Evolutionary conservation across 1,140 invertebrate species (phyloP).

Genomic region (Aphaenogaster rudis): DNA sequence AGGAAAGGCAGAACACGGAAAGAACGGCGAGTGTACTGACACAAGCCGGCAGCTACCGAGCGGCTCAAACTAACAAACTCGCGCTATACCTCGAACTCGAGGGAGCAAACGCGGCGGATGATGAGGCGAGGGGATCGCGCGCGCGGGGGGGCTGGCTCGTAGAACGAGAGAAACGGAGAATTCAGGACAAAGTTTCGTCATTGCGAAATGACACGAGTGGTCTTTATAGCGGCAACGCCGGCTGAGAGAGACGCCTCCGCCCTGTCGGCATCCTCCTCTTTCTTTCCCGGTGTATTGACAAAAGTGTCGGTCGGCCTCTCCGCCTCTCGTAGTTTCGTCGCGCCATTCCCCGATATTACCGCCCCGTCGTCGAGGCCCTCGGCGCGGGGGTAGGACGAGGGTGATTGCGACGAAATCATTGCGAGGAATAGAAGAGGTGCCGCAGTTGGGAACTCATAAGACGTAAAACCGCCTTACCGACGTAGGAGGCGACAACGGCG

Average conservation of each 20-base stretch:
- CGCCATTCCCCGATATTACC: slow-evolving; percentile 86
- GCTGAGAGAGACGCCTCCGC: slow-evolving; percentile 75
- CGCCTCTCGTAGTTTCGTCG: slow-evolving; percentile 81
- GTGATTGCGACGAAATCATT: slow-evolving; percentile 87
- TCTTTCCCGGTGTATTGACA: slow-evolving; percentile 84
- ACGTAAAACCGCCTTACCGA: slow-evolving; percentile 82
- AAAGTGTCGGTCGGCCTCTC: slow-evolving; percentile 84
- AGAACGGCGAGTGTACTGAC: slow-evolving; percentile 74
- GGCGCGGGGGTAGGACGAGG: slow-evolving; percentile 66
- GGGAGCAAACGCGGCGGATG: slow-evolving; percentile 41
- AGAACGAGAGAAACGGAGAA: slow-evolving; percentile 73
- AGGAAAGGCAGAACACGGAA: slow-evolving; percentile 55
- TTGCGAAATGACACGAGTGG: slow-evolving; percentile 88
- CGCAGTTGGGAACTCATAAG: slow-evolving; percentile 86
- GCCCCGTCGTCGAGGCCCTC: slow-evolving; percentile 77
- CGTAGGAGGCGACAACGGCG: slow-evolving; percentile 60
- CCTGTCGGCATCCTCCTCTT: slow-evolving; percentile 62
- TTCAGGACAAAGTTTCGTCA: slow-evolving; percentile 87
- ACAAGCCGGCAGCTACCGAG: slow-evolving; percentile 75
- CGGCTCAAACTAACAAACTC: slow-evolving; percentile 84
- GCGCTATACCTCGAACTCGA: slow-evolving; percentile 58
- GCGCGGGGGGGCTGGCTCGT: slow-evolving; percentile 1
- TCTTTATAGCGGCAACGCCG: slow-evolving; percentile 85
- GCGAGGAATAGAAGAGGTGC: slow-evolving; percentile 84
- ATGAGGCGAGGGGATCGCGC: slow-evolving; percentile 18